These are phyloP conservation scores for Mesochorus sp. DNA, from an alignment of 2,888 invertebrate genomes.

Conservation along the genomic window DNA sequence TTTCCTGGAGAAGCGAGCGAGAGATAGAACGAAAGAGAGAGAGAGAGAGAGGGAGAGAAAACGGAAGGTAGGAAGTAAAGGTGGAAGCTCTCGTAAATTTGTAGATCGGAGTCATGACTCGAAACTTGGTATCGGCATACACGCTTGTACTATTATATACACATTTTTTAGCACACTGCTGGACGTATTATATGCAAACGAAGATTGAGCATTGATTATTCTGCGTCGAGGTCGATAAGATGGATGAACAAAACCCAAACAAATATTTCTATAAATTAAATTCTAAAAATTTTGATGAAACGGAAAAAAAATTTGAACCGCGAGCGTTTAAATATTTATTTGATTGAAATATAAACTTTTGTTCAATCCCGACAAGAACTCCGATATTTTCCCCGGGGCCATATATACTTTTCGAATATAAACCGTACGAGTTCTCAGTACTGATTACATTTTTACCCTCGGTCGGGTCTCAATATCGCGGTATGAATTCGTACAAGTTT, in stretches of 20 bases:
- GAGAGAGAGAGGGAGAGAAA: slow-evolving; percentile 15
- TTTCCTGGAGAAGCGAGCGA: slow-evolving; percentile 25
- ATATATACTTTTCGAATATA: not conserved
- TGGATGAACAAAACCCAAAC: not conserved
- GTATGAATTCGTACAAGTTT: too few relatives aligned
- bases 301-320: too few relatives aligned
- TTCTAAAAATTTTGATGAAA: too few relatives aligned
- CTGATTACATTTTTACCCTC: too few relatives aligned
- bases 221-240: slow-evolving; percentile 3
- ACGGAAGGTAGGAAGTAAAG: slow-evolving; percentile 49
- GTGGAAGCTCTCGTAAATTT: slow-evolving; percentile 49
- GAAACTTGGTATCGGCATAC: slow-evolving; percentile 52
- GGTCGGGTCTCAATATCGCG: too few relatives aligned
- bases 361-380: too few relatives aligned
- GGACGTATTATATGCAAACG: slow-evolving; percentile 42
- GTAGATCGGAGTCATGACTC: slow-evolving; percentile 43
- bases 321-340: too few relatives aligned
- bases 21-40: slow-evolving; percentile 20
- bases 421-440: not conserved
- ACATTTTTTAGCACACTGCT: slow-evolving; percentile 22
- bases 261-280: too few relatives aligned
- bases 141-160: slow-evolving; percentile 10
- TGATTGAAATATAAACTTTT: too few relatives aligned
- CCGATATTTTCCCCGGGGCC: too few relatives aligned
- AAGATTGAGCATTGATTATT: slow-evolving; percentile 22